phyloP scores from a whole-genome alignment of 2,113 vertebrate species.

The Ivindomyrus marchei region DNA sequence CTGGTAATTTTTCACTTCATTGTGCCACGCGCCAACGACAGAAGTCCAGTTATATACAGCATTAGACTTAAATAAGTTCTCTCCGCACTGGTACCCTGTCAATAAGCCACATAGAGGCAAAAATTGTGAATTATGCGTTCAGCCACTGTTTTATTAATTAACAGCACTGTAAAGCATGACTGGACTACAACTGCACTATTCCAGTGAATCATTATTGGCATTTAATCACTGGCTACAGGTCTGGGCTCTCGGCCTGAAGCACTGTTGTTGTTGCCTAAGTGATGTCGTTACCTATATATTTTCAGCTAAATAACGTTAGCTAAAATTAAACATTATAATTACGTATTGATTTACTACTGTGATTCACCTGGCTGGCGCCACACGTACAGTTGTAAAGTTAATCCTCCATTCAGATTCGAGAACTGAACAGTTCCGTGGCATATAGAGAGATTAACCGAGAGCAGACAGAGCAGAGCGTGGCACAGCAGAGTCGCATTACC shows the following conservation, averaged over 20 bases:
- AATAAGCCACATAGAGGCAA: background rate
- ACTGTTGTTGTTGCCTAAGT: background rate
- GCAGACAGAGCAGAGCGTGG: background rate
- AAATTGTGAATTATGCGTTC: background rate
- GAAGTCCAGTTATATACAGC: background rate
- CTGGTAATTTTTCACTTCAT: conserved; percentile 36
- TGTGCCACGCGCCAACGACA: conserved; percentile 41
- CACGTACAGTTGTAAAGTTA: background rate
- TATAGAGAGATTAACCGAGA: background rate
- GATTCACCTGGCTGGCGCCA: background rate
- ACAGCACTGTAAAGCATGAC: background rate
- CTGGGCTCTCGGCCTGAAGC: background rate
- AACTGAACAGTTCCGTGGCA: background rate
- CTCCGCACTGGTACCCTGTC: conserved; percentile 50
- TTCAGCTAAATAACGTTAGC: background rate
- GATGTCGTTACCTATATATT: background rate
- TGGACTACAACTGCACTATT: background rate
- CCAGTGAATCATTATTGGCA: background rate
- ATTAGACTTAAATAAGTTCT: conserved; percentile 50
- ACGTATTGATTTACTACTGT: background rate
- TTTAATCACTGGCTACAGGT: background rate
- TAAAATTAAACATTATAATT: background rate
- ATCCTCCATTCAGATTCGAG: background rate
- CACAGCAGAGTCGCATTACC: conserved; percentile 23
- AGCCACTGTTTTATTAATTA: background rate